Evolutionary conservation across 2,797 vertebrate genomes (phyloP).

Genomic region (Aphelocoma californica): DNA sequence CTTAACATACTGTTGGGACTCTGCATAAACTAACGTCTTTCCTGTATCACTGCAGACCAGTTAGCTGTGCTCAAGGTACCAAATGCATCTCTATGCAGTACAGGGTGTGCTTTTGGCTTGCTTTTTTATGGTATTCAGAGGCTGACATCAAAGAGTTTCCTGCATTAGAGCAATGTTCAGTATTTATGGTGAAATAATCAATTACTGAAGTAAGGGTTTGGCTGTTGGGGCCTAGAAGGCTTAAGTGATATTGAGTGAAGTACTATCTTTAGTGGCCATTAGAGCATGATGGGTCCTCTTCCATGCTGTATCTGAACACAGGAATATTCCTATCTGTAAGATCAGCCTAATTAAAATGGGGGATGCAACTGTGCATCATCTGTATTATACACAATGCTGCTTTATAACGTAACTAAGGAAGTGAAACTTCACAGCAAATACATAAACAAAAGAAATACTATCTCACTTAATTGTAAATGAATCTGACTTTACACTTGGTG

Average conservation of each 20-base stretch:
- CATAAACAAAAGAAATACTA: not conserved
- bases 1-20: not conserved
- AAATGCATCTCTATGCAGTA: not conserved
- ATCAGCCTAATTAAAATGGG: not conserved
- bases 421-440: not conserved
- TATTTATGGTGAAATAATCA: conserved; percentile 44
- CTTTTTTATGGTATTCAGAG: not conserved
- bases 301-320: not conserved
- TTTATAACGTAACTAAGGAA: not conserved
- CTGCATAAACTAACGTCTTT: not conserved
- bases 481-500: not conserved
- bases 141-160: not conserved
- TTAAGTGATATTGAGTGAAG: conserved; percentile 37
- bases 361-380: not conserved
- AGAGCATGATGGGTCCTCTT: not conserved
- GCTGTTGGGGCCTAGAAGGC: not conserved
- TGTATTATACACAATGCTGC: not conserved
- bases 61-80: not conserved
- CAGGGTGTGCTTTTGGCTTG: not conserved
- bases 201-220: conserved; percentile 22
- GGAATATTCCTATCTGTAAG: not conserved
- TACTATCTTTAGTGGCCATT: conserved; percentile 52
- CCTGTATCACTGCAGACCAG: not conserved
- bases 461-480: not conserved
- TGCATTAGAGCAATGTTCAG: conserved; percentile 4